Evolutionary conservation across 2,797 vertebrate genomes (phyloP), one percentile per base, ranked within the genome.

Genomic region (Pangasius sanitwongsei): DNA sequence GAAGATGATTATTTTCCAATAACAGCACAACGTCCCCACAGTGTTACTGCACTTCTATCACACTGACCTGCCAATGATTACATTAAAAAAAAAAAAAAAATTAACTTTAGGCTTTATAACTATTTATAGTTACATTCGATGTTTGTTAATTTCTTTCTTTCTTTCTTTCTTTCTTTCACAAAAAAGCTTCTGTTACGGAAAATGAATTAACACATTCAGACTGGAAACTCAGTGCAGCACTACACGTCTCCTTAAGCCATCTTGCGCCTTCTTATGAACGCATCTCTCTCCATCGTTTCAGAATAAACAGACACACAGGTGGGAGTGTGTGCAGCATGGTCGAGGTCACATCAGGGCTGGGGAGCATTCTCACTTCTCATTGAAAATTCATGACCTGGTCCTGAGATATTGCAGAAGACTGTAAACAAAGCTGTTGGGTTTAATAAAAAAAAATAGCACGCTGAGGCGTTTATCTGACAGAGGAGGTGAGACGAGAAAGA

Each of bases 401-500:
- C 34, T 25, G 55, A 41, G 78, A 25, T 82, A 82, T 25, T 82
- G 31, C 78, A 12, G 55, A 5, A 37, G 78, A 81, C 18, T 34
- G 78, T 57, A 82, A 82, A 59, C 55, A 82, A 82, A 82, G 55
- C 78, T 41, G 48, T 50, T 53, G 44, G 75, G 78, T 59, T 59
- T 59, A 82, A 59, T 59, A 82, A 59, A 37, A 41, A 41, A 18
- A 57, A 11, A 23, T 0, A 6, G 37, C 18, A 44, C 37, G 3
- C 70, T 37, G 53, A 34, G 31, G 31, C 18, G n/a, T 82, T 82
- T 37, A 63, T 83, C 20, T 83, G 34, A 83, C 57, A 41, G 57
- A 37, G 20, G 55, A 61, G 57, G 20, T 28, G 41, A 44, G 25
- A 65, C 0, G 61, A 65, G 41, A 83, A 65, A 31, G 61, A 50